phyloP scores from a whole-genome alignment of 2,797 vertebrate species.

The Sebastes iracundus region DNA sequence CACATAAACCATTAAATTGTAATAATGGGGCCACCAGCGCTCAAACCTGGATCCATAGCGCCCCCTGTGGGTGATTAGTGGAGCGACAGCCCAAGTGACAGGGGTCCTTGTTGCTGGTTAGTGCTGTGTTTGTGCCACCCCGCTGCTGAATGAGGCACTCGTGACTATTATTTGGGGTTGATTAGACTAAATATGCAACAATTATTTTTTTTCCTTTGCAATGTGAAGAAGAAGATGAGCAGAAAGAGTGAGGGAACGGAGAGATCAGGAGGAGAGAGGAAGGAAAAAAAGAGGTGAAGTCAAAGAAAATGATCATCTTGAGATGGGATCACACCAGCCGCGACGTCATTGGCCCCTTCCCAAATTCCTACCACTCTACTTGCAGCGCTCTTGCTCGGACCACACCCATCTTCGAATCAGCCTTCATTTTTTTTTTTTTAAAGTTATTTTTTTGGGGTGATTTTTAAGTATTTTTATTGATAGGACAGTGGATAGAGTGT shows the following conservation, averaged over 20 bases:
- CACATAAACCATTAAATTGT: slow-evolving; percentile 78
- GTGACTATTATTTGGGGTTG: slow-evolving; percentile 9
- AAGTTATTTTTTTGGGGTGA: too few species aligned
- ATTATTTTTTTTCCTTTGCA: not conserved
- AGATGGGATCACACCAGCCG: not conserved
- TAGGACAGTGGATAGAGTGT: too few species aligned
- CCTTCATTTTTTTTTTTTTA: not conserved
- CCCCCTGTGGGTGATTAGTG: slow-evolving; percentile 71
- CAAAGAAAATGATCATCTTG: not conserved
- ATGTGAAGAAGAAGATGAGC: not conserved
- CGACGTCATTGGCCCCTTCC: not conserved
- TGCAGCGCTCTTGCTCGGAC: not conserved
- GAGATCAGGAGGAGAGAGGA: not conserved
- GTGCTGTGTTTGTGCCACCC: slow-evolving; percentile 17
- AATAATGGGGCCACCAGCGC: slow-evolving; percentile 73
- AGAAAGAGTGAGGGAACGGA: not conserved
- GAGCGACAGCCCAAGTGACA: slow-evolving; percentile 22
- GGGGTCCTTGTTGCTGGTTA: not conserved
- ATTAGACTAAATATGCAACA: slow-evolving; percentile 2
- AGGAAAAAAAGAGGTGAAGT: not conserved
- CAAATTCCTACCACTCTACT: not conserved
- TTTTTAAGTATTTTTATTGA: too few species aligned
- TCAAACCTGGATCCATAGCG: slow-evolving; percentile 75
- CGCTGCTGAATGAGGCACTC: slow-evolving; percentile 13
- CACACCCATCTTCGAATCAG: not conserved